Evolutionary conservation across 2,113 vertebrate species (phyloP).

Genomic region (Hepsetus odoe): DNA sequence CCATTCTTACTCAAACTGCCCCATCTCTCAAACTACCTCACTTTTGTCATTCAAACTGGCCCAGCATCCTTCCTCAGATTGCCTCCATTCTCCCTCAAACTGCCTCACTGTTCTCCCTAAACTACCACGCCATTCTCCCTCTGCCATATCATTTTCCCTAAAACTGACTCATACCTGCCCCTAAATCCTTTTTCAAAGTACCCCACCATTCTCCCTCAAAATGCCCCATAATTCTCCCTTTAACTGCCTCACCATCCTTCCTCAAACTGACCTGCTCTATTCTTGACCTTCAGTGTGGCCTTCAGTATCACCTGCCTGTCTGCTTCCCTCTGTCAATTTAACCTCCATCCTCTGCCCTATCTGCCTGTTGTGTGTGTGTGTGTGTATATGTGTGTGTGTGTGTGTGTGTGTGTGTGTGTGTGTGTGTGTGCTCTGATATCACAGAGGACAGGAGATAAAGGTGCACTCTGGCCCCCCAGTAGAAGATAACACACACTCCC

Average conservation of each 20-base stretch:
- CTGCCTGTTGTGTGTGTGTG: too few relatives aligned
- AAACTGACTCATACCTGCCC: too few relatives aligned
- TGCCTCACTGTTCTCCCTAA: not conserved
- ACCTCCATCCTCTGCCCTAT: not conserved
- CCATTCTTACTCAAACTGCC: not conserved
- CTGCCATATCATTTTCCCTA: not conserved
- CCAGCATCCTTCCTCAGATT: not conserved
- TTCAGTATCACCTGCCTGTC: not conserved
- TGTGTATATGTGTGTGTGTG: not conserved
- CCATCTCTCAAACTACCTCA: not conserved
- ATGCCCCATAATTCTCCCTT: too few relatives aligned
- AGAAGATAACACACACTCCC: not conserved
- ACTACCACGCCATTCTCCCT: not conserved
- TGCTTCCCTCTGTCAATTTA: constrained; percentile 4
- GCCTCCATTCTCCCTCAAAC: not conserved
- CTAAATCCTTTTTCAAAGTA: too few relatives aligned
- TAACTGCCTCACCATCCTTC: too few relatives aligned
- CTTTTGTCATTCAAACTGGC: not conserved
- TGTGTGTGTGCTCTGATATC: not conserved
- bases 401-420: constrained; percentile 21
- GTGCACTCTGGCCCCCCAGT: not conserved
- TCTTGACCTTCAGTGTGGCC: not conserved
- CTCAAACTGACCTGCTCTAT: too few relatives aligned
- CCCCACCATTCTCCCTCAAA: too few relatives aligned
- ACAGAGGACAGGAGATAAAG: constrained; percentile 11